Percentiles rank a stretch among this genome's conserved stretches.
Conservation (phyloP, 2,888 invertebrate genomes). For the Euphydryas editha region DNA sequence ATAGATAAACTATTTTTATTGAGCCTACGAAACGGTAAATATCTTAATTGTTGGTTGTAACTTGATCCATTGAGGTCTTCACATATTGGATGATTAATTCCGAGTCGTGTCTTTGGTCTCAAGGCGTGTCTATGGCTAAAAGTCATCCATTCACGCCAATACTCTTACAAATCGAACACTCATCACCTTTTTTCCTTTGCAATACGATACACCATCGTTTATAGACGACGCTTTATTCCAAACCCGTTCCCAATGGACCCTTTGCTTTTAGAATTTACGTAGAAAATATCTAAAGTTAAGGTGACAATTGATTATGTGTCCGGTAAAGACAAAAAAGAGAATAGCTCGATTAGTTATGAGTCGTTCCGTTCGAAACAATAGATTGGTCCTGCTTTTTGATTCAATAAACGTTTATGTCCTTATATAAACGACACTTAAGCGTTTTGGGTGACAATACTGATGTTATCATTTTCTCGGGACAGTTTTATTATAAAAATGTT, state of each 20-base stretch:
- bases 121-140: slow-evolving; percentile 55
- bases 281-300: slow-evolving; percentile 71
- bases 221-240: slow-evolving; percentile 67
- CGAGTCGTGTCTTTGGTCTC: slow-evolving; percentile 51
- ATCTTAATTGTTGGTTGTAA: slow-evolving; percentile 63
- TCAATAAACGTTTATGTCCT: slow-evolving; percentile 81
- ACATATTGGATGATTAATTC: slow-evolving; percentile 55
- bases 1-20: slow-evolving; percentile 23
- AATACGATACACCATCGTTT: slow-evolving; percentile 80
- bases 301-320: slow-evolving; percentile 80
- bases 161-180: slow-evolving; percentile 64
- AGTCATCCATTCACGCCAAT: slow-evolving; percentile 73
- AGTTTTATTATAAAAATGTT: slow-evolving; percentile 73
- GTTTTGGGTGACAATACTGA: slow-evolving; percentile 74
- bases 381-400: slow-evolving; percentile 80
- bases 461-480: slow-evolving; percentile 67
- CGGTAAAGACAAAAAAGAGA: slow-evolving; percentile 76
- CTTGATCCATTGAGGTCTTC: slow-evolving; percentile 53
- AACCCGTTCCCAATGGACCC: slow-evolving; percentile 77
- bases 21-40: slow-evolving; percentile 46
- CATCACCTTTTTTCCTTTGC: slow-evolving; percentile 80
- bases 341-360: slow-evolving; percentile 78
- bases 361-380: slow-evolving; percentile 79
- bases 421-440: slow-evolving; percentile 79
- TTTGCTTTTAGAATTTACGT: slow-evolving; percentile 65